Conservation (phyloP, 2,113 vertebrate species). For the Caretta caretta region DNA sequence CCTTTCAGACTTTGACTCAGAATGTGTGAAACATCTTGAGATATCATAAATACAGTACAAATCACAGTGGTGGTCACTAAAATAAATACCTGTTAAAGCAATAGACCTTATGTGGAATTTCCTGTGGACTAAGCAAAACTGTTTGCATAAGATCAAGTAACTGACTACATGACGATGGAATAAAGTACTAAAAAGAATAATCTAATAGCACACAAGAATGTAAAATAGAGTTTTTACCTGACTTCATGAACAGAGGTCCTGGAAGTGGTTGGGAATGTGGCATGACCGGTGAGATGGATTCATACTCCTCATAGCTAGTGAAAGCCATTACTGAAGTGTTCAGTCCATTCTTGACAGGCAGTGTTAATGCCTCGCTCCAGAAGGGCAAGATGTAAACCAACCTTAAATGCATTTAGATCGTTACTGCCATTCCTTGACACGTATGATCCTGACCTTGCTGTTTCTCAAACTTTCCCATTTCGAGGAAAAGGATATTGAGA, state of each 20-base stretch:
- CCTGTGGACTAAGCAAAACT: conserved; percentile 52
- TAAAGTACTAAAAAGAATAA: not conserved
- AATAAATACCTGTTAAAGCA: conserved; percentile 72
- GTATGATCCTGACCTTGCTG: not conserved
- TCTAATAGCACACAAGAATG: not conserved
- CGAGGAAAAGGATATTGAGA: not conserved
- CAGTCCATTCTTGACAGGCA: not conserved
- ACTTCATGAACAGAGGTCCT: not conserved
- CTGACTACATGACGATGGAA: conserved; percentile 3
- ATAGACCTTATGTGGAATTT: conserved; percentile 24
- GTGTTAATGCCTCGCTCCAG: not conserved
- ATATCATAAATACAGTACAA: conserved; percentile 58
- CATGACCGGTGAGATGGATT: not conserved
- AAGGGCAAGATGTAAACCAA: not conserved
- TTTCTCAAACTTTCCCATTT: not conserved
- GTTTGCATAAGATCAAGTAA: conserved; percentile 3
- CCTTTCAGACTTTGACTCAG: conserved; percentile 66
- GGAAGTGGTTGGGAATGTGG: not conserved
- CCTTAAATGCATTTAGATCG: not conserved
- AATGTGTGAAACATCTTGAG: conserved; percentile 54
- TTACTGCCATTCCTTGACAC: not conserved
- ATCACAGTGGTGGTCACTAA: conserved; percentile 72
- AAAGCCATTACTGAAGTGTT: not conserved
- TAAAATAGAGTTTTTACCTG: not conserved
- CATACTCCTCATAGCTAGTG: not conserved